Conservation (phyloP, 2,888 invertebrate genomes). For the Carpatolechia fugitivella region DNA sequence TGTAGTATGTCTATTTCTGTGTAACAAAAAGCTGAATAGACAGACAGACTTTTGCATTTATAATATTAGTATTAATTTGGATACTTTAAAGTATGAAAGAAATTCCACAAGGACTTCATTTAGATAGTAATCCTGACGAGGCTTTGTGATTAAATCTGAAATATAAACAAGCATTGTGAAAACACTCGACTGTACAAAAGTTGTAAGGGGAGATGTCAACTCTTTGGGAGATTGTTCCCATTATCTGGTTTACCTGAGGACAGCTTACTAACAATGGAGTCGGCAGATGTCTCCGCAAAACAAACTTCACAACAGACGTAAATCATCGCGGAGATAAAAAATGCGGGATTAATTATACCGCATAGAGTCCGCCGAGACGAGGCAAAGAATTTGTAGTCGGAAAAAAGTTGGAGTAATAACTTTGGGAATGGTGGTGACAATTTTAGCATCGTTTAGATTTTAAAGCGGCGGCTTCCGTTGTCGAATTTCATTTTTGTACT, state of each 20-base stretch:
- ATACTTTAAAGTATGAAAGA: background rate
- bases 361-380: conserved; percentile 37
- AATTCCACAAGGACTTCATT: conserved; percentile 24
- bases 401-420: background rate
- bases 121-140: conserved; percentile 48
- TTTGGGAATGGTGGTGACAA: background rate
- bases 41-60: no score
- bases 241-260: conserved; percentile 74
- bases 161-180: conserved; percentile 68
- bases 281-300: conserved; percentile 76
- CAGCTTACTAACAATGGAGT: conserved; percentile 59
- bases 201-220: conserved; percentile 69
- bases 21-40: no score
- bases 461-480: no score
- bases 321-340: conserved; percentile 62
- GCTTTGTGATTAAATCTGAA: conserved; percentile 46
- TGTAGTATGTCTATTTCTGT: no score
- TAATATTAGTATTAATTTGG: no score
- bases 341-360: conserved; percentile 57
- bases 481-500: no score
- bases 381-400: background rate
- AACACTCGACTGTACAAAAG: conserved; percentile 67
- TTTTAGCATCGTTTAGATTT: background rate
- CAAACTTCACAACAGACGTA: conserved; percentile 69
- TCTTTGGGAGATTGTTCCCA: conserved; percentile 69